Evolutionary conservation across 2,888 invertebrate genomes (phyloP).

Genomic region (Drosophila kuntzei): DNA sequence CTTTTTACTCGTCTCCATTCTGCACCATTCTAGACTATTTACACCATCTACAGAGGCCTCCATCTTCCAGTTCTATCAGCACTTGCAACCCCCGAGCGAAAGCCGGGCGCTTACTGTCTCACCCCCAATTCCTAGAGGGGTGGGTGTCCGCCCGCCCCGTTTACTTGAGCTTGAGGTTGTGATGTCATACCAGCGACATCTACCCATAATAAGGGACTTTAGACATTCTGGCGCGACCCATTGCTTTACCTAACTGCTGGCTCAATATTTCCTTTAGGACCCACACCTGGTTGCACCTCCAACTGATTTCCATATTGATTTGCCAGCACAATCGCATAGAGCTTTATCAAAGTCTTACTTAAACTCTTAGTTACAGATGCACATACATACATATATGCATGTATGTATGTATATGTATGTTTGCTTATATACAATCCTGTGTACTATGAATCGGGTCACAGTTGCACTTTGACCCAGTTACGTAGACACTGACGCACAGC

Average conservation of each 20-base stretch:
- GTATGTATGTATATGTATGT: not conserved
- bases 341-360: constrained; percentile 12
- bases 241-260: constrained; percentile 8
- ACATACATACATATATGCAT: not conserved
- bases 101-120: constrained; percentile 45
- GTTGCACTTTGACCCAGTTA: constrained; percentile 75
- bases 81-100: constrained; percentile 55
- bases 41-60: constrained; percentile 16
- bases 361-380: constrained; percentile 1
- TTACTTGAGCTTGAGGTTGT: constrained; percentile 58
- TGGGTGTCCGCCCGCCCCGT: constrained; percentile 18
- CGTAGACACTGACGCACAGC: constrained; percentile 51
- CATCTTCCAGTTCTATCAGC: constrained; percentile 38
- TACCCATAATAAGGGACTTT: constrained; percentile 62
- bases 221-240: constrained; percentile 66
- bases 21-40: constrained; percentile 23
- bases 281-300: constrained; percentile 30
- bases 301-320: constrained; percentile 32
- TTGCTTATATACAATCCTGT: not conserved
- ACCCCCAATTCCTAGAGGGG: constrained; percentile 10
- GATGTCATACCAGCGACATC: constrained; percentile 69
- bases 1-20: constrained; percentile 33
- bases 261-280: constrained; percentile 35
- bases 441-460: constrained; percentile 67
- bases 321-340: constrained; percentile 7